Evolutionary conservation across 2,797 vertebrate species (phyloP).

Genomic region (Rousettus madagascariensis): DNA sequence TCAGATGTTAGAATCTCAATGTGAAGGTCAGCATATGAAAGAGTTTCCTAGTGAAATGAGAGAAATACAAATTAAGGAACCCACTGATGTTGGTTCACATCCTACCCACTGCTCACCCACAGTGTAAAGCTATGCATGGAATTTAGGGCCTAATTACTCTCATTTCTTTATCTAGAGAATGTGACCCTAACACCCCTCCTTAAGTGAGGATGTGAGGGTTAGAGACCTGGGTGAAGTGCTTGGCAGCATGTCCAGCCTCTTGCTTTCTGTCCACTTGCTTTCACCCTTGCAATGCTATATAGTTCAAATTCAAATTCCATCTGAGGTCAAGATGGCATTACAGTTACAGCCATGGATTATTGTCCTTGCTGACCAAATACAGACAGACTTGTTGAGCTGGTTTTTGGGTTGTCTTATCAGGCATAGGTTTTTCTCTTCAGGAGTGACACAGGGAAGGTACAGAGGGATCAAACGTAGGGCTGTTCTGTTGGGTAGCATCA

Average conservation of each 20-base stretch:
- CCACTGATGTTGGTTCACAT: too few relatives aligned
- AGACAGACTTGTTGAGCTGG: background rate
- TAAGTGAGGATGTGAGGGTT: background rate
- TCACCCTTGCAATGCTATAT: background rate
- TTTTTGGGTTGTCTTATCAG: slow-evolving; percentile 17
- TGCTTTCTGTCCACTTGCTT: background rate
- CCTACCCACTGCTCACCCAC: background rate
- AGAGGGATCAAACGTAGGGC: slow-evolving; percentile 1
- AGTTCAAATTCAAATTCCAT: background rate
- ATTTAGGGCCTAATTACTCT: background rate
- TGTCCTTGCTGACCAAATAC: background rate
- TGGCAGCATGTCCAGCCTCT: background rate
- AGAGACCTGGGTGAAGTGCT: background rate
- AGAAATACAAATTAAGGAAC: background rate
- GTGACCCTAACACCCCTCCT: background rate
- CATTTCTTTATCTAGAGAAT: background rate
- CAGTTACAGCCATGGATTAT: fast-evolving
- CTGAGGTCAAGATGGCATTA: background rate
- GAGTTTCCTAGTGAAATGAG: background rate
- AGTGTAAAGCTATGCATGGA: fast-evolving
- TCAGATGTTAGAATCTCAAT: background rate
- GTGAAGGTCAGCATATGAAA: background rate
- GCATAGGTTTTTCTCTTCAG: slow-evolving; percentile 27
- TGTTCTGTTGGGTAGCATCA: slow-evolving; percentile 20
- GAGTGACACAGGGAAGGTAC: background rate